Conservation (phyloP, 2,113 vertebrate genomes). For the Ursus arctos region DNA sequence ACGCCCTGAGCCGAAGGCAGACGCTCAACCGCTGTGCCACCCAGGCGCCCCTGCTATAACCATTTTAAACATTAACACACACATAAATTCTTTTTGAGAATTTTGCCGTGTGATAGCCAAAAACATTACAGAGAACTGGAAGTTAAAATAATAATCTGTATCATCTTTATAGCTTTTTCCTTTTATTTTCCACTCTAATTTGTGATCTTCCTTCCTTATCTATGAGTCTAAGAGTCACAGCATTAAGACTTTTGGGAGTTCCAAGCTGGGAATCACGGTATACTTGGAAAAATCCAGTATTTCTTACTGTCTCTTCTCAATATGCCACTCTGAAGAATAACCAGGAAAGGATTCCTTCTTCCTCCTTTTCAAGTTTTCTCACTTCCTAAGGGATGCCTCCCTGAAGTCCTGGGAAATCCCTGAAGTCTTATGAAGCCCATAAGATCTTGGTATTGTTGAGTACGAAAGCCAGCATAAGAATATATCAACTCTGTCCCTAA, state of each 20-base stretch:
- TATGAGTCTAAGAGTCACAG: background rate
- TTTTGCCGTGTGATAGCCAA: constrained; percentile 6
- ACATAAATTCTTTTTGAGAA: background rate
- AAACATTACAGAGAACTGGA: background rate
- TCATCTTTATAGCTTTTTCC: constrained; percentile 2
- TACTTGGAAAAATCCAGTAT: background rate
- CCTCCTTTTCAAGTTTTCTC: background rate
- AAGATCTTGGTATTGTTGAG: background rate
- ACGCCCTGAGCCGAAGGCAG: too few species aligned
- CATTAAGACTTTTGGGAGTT: background rate
- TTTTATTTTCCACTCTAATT: background rate
- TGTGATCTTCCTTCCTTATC: background rate
- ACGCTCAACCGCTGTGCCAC: too few species aligned
- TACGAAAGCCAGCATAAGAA: background rate
- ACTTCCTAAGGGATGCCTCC: background rate
- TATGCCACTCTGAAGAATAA: background rate
- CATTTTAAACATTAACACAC: background rate
- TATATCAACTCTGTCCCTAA: background rate
- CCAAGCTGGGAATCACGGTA: background rate
- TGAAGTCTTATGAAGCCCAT: background rate
- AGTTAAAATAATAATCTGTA: constrained; percentile 27
- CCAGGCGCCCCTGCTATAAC: background rate
- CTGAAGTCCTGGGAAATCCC: background rate
- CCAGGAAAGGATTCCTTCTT: background rate
- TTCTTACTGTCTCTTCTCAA: background rate